phyloP scores from a whole-genome alignment of 2,888 invertebrate species.

The Brachypalpus laphriformis region DNA sequence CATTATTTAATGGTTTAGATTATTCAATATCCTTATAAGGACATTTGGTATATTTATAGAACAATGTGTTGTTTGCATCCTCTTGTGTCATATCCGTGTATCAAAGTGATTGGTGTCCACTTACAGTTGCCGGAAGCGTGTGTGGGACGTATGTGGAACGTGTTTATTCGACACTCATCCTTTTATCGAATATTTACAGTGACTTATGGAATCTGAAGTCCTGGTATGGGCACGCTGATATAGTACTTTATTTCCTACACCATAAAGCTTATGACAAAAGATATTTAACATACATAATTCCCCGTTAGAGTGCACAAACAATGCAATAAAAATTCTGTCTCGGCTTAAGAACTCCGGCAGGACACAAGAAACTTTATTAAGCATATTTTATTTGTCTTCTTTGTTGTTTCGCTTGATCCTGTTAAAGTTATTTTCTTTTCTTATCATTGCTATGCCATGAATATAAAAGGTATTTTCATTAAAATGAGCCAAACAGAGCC shows the following conservation, averaged over 20 bases:
- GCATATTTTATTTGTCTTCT: conserved; percentile 13
- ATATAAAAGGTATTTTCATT: conserved; percentile 42
- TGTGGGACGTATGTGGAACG: conserved; percentile 45
- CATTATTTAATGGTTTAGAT: conserved; percentile 41
- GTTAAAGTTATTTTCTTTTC: neutral
- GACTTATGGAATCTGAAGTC: conserved; percentile 30
- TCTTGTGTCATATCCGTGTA: conserved; percentile 13
- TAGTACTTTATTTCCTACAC: neutral
- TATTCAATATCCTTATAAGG: conserved; percentile 54
- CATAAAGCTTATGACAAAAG: neutral
- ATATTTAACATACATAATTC: neutral
- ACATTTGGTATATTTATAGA: conserved; percentile 3
- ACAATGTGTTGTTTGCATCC: conserved; percentile 24
- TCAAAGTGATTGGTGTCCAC: conserved; percentile 30
- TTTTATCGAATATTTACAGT: conserved; percentile 4
- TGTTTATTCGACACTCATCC: no score
- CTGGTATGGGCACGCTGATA: neutral
- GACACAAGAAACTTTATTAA: conserved; percentile 24
- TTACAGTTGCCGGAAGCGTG: conserved; percentile 42
- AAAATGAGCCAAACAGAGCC: conserved; percentile 10
- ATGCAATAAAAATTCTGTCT: neutral
- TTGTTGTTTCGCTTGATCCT: conserved; percentile 27
- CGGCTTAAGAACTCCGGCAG: neutral
- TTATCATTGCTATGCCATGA: neutral
- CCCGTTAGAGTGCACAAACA: neutral